Base-by-base conservation (phyloP, 2,797 vertebrate species). In the Periophthalmus magnuspinnatus region DNA sequence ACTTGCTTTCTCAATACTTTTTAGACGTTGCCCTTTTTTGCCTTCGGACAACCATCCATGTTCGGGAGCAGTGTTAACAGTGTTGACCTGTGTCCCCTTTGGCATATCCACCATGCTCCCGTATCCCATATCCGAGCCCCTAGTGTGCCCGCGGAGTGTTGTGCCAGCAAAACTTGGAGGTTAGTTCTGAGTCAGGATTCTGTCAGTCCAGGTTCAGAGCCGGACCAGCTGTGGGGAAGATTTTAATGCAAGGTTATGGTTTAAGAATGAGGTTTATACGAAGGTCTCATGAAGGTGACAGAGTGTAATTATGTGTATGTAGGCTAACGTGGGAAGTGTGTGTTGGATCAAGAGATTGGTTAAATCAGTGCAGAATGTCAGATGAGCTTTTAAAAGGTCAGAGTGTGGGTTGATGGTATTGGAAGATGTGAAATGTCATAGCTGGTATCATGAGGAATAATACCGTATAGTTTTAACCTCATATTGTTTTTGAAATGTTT, bases 111-210 rank as follows among this genome's bases (percentile, higher is more conserved):
- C 67, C 14, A 2, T 45, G 41, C 41, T 41, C 56, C 67, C 63
- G 19, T 73, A 75, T 66, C 36, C 69, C 71, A 68, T 38, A 19
- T n/a, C n/a, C 59, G 19, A 76, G 73, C 28, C 65, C 32, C 4
- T 0, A 33, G 62, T 70, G 69, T 74, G 58, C 14, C 17, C 50
- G 57, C 66, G 68, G 71, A 65, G 63, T 71, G 48, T 80, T 56
- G 59, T 38, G 66, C 69, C 78, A 76, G 79, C 67, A 75, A 52
- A 83, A 70, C 81, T 61, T 70, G 61, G 70, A 83, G 70, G 85
- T 79, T 78, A 72, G 66, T 59, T 54, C 76, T 71, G 84, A 82
- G 56, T 86, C 84, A 79, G 69, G 68, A 38, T 57, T 65, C 61
- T 57, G 56, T 5, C 21, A 47, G n/a, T 28, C 5, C 13, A n/a